Percentiles rank a stretch among this genome's conserved stretches.
phyloP scores from a whole-genome alignment of 2,797 vertebrate species.

The Lithobates pipiens region DNA sequence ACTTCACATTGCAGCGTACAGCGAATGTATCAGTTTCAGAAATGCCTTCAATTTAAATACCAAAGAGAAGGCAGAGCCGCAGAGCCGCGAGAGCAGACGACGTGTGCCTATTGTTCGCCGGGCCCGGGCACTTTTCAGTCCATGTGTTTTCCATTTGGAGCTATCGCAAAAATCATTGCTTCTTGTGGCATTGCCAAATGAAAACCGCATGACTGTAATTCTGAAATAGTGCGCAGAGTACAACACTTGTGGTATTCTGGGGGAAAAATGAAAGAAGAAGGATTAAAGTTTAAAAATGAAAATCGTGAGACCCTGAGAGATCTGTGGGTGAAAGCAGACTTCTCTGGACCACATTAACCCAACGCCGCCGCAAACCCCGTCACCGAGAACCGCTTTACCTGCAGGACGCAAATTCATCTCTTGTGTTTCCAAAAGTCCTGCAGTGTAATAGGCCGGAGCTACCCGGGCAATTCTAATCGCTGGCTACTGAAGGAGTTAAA shows the following conservation, averaged over 20 bases:
- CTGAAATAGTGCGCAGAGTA: slow-evolving; percentile 55
- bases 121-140: slow-evolving; percentile 58
- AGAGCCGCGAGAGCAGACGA: neutral
- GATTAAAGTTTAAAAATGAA: slow-evolving; percentile 30
- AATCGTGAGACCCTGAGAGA: slow-evolving; percentile 32
- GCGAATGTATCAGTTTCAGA: neutral
- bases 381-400: slow-evolving; percentile 53
- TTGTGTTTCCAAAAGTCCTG: slow-evolving; percentile 9
- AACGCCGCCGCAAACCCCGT: slow-evolving; percentile 16
- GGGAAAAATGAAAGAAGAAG: neutral
- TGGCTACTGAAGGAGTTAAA: too few relatives aligned
- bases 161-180: slow-evolving; percentile 47
- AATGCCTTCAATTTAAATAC: neutral
- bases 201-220: slow-evolving; percentile 67
- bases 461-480: too few relatives aligned
- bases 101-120: slow-evolving; percentile 35
- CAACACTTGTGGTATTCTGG: slow-evolving; percentile 60
- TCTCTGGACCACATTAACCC: slow-evolving; percentile 65
- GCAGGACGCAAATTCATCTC: slow-evolving; percentile 24
- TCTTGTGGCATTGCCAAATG: slow-evolving; percentile 68
- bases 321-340: neutral
- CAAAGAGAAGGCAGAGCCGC: neutral
- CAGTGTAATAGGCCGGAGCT: too few relatives aligned
- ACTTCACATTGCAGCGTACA: neutral
- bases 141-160: slow-evolving; percentile 70